Base-by-base conservation (phyloP, 2,797 vertebrate species). In the Coilia nasus region DNA sequence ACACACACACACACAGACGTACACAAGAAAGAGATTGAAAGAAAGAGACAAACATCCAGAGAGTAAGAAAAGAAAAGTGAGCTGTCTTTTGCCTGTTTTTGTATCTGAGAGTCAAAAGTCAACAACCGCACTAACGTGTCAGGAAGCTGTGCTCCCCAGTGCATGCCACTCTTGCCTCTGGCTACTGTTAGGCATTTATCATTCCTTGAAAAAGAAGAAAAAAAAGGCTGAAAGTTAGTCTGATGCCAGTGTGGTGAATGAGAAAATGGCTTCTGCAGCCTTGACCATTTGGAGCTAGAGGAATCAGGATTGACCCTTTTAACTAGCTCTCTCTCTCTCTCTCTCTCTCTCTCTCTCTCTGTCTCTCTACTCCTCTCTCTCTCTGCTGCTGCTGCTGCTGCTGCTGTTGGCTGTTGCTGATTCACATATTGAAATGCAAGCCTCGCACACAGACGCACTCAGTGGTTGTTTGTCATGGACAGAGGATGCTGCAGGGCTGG, bases 201-300 rank as follows among this genome's bases (percentile, higher is more conserved):
- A 85, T 84, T 87, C 47, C 47, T 88, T 60, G 86, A 84, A 86
- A 71, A 3, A 28, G 28, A 71, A 28, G 35, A 41, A 41, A 41
- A 41, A 41, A 41, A 41, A 15, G 62, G 2, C 62, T 31, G 62
- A 67, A 67, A 59, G 86, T 88, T 31, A 85, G 59, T 75, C 81
- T 9, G 44, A 85, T 28, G 91, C 89, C 87, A 85, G 86, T 46
- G 5, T 78, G 2, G 83, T 90, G 87, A 85, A 57, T 19, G 64
- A 89, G 83, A 82, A 89, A 83, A 92, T 92, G 19, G 7, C 57
- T 89, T 90, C 90, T 87, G 86, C 91, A 92, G 87, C 56, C 6
- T 71, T 84, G 67, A 67, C 86, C 83, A 86, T 84, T 28, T 1
- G 28, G 7, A 35, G 23, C 28, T 12, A 35, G 64, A 28, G 64